Evolutionary conservation across 2,888 invertebrate species (phyloP), one percentile per base, ranked within the genome.

Genomic region (Octonoba sinensis): DNA sequence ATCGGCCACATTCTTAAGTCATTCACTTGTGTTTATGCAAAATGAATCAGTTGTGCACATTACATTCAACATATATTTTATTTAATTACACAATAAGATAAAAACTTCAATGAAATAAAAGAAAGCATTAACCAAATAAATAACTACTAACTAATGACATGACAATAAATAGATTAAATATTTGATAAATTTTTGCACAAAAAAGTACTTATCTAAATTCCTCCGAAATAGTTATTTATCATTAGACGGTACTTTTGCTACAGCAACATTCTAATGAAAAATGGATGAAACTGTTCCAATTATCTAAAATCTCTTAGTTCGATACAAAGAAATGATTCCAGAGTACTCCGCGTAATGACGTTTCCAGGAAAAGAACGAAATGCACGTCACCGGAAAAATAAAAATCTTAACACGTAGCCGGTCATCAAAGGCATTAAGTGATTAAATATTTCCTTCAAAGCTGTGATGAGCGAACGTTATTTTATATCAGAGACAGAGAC

Each of bases 381-480:
- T 13, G 36, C 20, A 57, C 46, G 47, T 46, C 24, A 16, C 62
- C n/a, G 65, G 54, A 44, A 18, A 64, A 64, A 67, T 69, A 76
- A 76, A 66, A 59, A 24, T 59, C 60, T 59, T 66, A 60, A 75
- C 75, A 67, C 75, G 75, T 75, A 46, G 49, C 22, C 46, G 56
- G 54, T 77, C 69, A 64, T 77, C 76, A 64, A 44, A 70, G 44
- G 69, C 76, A 77, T 77, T 77, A 77, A 77, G 76, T 77, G 76
- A 77, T 77, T 77, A 77, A 46, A 62, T 56, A 27, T 60, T 64
- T 77, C 62, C 67, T 77, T 77, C 56, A 69, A 67, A 2, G 36
- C 36, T 36, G 11, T 36, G 36, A 36, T 36, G 36, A 36, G 36
- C 3, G 8, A 36, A 36, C 36, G 36, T 11, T 36, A 36, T 8